Conservation (phyloP, 1,140 invertebrate genomes). For the Lethocerus indicus region DNA sequence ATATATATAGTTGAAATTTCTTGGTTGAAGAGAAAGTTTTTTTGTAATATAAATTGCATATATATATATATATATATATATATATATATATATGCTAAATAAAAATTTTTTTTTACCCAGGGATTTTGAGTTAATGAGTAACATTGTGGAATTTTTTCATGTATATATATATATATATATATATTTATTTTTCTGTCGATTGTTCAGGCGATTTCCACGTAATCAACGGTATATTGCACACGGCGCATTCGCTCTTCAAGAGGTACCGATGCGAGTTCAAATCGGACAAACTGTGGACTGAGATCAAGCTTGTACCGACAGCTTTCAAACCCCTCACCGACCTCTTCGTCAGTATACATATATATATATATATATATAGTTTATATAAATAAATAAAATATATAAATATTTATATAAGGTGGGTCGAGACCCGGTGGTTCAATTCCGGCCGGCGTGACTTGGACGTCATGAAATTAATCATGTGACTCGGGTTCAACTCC, state of each 20-base stretch:
- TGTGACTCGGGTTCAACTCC: too few species aligned
- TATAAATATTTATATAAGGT: conserved; percentile 6
- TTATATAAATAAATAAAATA: not conserved
- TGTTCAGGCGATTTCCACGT: conserved; percentile 73
- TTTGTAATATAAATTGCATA: too few species aligned
- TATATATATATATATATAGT: conserved; percentile 13
- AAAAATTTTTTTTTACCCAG: too few species aligned
- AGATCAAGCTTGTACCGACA: conserved; percentile 92
- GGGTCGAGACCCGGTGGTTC: too few species aligned
- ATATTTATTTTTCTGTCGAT: not conserved
- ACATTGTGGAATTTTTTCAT: too few species aligned
- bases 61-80: too few species aligned
- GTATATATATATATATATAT: not conserved
- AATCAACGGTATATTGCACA: conserved; percentile 87
- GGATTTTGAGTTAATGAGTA: too few species aligned
- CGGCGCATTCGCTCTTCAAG: conserved; percentile 91
- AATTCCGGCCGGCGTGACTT: too few species aligned
- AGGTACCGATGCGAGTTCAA: conserved; percentile 92
- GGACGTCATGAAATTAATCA: too few species aligned
- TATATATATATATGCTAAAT: too few species aligned
- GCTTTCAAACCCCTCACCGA: conserved; percentile 87
- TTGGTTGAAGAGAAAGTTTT: too few species aligned
- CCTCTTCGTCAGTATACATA: conserved; percentile 55
- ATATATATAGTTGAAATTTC: too few species aligned
- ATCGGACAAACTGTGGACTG: conserved; percentile 82